phyloP scores from a whole-genome alignment of 2,113 vertebrate genomes.

The Clinocottus analis region DNA sequence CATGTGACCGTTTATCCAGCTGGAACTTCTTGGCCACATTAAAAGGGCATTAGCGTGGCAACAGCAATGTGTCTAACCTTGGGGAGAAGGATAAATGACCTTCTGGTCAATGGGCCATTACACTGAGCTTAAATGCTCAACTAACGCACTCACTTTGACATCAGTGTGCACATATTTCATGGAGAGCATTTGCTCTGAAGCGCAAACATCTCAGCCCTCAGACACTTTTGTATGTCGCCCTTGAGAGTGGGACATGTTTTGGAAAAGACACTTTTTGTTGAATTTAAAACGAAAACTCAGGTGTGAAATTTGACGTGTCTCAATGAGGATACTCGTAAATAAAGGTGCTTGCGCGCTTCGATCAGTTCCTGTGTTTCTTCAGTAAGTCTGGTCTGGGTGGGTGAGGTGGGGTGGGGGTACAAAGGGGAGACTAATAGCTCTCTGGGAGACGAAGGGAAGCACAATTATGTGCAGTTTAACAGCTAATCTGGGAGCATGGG shows the following conservation, averaged over 20 bases:
- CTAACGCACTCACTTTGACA: conserved; percentile 68
- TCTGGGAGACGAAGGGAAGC: conserved; percentile 90
- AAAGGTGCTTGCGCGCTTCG: conserved; percentile 23
- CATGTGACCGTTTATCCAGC: conserved; percentile 76
- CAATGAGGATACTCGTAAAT: conserved; percentile 23
- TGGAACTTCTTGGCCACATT: conserved; percentile 78
- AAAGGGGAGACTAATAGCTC: conserved; percentile 92
- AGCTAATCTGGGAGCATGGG: conserved; percentile 93
- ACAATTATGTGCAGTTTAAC: conserved; percentile 95
- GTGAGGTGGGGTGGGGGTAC: conserved; percentile 72
- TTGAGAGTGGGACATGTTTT: conserved; percentile 1
- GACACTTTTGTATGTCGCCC: conserved; percentile 13
- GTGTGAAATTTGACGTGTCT: neutral
- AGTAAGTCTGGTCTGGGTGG: conserved; percentile 50
- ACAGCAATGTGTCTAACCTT: conserved; percentile 71
- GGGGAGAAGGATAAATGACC: conserved; percentile 73
- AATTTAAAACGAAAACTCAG: neutral
- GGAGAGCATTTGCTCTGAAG: conserved; percentile 14
- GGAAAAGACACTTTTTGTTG: neutral
- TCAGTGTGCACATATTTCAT: conserved; percentile 31
- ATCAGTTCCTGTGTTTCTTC: conserved; percentile 51
- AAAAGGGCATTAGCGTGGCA: conserved; percentile 76
- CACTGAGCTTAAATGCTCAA: conserved; percentile 64
- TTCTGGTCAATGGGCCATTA: conserved; percentile 74
- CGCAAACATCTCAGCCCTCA: conserved; percentile 13